Percentiles rank a stretch among this genome's conserved stretches.
Conservation (phyloP, 2,888 invertebrate species). For the Drosophila rubida region DNA sequence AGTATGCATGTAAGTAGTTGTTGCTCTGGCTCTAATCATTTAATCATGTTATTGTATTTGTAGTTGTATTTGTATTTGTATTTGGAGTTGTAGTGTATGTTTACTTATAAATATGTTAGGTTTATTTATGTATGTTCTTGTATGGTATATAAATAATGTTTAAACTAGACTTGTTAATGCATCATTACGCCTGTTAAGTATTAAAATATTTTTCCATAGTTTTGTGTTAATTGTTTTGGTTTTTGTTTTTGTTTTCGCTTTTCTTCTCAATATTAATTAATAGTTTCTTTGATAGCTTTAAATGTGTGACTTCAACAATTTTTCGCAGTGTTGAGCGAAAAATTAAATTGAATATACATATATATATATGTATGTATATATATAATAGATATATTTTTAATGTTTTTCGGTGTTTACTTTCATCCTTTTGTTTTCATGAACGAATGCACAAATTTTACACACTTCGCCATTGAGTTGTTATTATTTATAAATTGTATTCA, state of each 20-base stretch:
- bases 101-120: constrained; percentile 70
- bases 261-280: constrained; percentile 58
- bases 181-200: constrained; percentile 61
- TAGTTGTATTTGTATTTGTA: constrained; percentile 17
- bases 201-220: constrained; percentile 76
- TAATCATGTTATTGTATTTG: constrained; percentile 40
- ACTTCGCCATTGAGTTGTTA: constrained; percentile 74
- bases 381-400: constrained; percentile 67
- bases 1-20: constrained; percentile 44
- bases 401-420: constrained; percentile 83
- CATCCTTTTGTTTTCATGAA: constrained; percentile 82
- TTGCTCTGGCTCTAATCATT: constrained; percentile 35
- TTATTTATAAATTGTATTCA: constrained; percentile 81
- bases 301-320: constrained; percentile 72
- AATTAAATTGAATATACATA: constrained; percentile 75
- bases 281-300: constrained; percentile 71
- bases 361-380: constrained; percentile 54
- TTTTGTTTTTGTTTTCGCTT: constrained; percentile 37
- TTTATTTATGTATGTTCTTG: constrained; percentile 69
- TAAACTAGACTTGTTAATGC: constrained; percentile 56
- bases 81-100: constrained; percentile 43
- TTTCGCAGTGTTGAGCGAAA: constrained; percentile 58
- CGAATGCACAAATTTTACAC: constrained; percentile 80
- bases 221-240: constrained; percentile 60
- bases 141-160: constrained; percentile 62